Evolutionary conservation across 2,888 invertebrate genomes (phyloP), one percentile per base, ranked within the genome.

Genomic region (Marasmarcha lunaedactyla): DNA sequence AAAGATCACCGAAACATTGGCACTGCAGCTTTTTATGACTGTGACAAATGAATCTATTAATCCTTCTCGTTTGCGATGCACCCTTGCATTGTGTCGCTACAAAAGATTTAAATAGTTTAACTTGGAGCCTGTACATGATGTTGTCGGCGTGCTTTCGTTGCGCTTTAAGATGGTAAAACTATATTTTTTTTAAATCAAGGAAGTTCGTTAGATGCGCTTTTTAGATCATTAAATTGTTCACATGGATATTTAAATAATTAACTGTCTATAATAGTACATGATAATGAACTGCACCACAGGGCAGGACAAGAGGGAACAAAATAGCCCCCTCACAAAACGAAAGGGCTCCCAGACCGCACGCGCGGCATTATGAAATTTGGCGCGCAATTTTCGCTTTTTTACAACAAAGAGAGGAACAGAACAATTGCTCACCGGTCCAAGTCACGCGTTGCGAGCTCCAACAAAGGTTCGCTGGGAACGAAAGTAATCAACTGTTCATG

Each of bases 401-500:
- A 47, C 46, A 57, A 68, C 68, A 71, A 72, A 59, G 60, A 59
- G 50, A 50, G 61, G 63, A 65, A 61, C 59, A 64, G 59, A 71
- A 68, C 67, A 62, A 57, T 64, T 64, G 63, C 56, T 59, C 66
- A 66, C 54, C 58, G 51, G 53, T 56, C 45, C 55, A 59, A 59
- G 64, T 69, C 70, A 72, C 72, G 76, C 63, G 68, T 52, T 46
- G 52, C 59, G 61, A 51, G 49, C 58, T 47, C 49, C 54, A 59
- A 78, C 72, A 77, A 78, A 68, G 54, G 50, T 49, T 65, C 67
- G 11, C n/a, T 30, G 30, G 30, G 11, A 30, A 30, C 11, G 9
- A 73, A 78, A 74, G 74, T 70, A 72, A 73, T 73, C 67, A 70
- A 53, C 60, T 53, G 52, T 51, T 52, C 30, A 30, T 7, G 30